Base-by-base conservation (phyloP, 1,140 invertebrate species). In the Lerema accius region DNA sequence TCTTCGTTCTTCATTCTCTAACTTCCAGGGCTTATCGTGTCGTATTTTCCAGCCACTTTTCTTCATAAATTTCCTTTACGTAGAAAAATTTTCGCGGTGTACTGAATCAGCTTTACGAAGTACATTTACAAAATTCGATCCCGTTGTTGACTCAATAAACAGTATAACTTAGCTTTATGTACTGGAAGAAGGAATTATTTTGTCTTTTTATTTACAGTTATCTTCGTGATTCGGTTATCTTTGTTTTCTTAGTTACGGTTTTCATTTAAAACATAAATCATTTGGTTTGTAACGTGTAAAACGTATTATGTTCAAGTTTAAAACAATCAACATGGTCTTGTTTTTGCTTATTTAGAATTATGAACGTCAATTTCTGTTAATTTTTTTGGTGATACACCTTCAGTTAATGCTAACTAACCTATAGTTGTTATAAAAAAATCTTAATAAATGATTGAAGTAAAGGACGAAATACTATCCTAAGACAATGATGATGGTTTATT, bases 81-180 rank as follows among this genome's bases (percentile, higher is more conserved):
- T 23, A 48, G n/a, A 17, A n/a, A 28, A 46, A 23, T 11, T 48
- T 14, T 23, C 23, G 45, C 10, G 35, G 35, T 11, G 45, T 28
- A 13, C 4, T 13, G 23, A 48, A 48, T 48, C 23, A 48, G 26
- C 19, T 48, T 48, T 28, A 4, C 43, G 43, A 46, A 19, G 42
- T n/a, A 46, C 35, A 37, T 37, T 37, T 37, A 11, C 11, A 26
- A 48, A 48, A 14, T 28, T 28, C 19, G 4, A 37, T 37, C 35
- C 0, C 19, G 16, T 48, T 48, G 45, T 48, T 23, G 17, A 28
- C 17, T 28, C 45, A 48, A 48, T 48, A 48, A 48, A 48, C 19
- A 11, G 45, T 28, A 37, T 37, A 37, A 37, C 7, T 37, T 11
- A 37, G 35, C 35, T 37, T 37, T 37, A 11, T 37, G 35, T 11